Evolutionary conservation across 2,888 invertebrate species (phyloP).

Genomic region (Myathropa florea): DNA sequence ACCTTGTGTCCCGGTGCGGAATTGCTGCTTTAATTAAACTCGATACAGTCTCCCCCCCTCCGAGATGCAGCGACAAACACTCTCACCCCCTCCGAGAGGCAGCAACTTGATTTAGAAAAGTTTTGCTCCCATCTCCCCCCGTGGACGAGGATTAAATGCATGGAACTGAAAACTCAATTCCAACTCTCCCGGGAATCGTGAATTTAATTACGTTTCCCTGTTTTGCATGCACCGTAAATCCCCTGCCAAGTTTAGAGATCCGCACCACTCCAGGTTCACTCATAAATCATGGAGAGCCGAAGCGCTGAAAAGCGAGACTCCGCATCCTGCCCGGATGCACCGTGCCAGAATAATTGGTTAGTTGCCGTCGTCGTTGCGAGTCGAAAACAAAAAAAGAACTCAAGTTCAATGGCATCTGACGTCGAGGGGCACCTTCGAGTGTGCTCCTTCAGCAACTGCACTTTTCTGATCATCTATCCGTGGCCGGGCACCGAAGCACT

Average conservation of each 20-base stretch:
- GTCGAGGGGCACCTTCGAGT: not conserved
- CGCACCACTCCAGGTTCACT: not conserved
- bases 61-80: too few species aligned
- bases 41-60: too few species aligned
- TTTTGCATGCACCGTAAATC: not conserved
- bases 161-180: not conserved
- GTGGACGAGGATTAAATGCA: not conserved
- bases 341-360: not conserved
- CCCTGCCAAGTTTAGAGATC: too few species aligned
- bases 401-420: not conserved
- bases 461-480: not conserved
- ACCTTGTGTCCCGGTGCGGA: too few species aligned
- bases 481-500: not conserved
- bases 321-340: not conserved
- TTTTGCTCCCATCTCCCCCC: not conserved
- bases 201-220: not conserved
- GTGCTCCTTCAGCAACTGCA: not conserved
- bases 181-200: not conserved
- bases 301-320: not conserved
- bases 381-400: not conserved
- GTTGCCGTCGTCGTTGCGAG: not conserved
- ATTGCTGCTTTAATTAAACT: too few species aligned
- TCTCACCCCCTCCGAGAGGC: too few species aligned
- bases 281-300: not conserved
- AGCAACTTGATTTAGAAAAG: not conserved